phyloP scores from a whole-genome alignment of 2,888 invertebrate genomes.

The Chamaedrilus cognettii region DNA sequence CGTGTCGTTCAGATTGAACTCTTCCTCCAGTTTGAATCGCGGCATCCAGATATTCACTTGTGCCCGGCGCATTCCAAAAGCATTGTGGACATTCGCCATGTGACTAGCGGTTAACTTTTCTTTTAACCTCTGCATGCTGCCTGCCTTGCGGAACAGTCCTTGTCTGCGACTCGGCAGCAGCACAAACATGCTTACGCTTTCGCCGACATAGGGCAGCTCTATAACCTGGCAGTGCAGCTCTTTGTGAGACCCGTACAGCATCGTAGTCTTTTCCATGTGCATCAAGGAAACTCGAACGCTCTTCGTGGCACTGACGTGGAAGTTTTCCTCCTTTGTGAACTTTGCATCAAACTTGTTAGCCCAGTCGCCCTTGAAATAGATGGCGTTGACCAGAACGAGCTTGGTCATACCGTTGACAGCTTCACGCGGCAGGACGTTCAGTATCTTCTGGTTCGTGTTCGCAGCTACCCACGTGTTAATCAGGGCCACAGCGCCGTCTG shows the following conservation, averaged over 20 bases:
- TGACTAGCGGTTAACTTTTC: slow-evolving; percentile 21
- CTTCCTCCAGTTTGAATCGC: slow-evolving; percentile 34
- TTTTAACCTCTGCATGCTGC: too few species aligned
- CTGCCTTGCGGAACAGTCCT: too few species aligned
- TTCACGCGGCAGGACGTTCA: slow-evolving; percentile 69
- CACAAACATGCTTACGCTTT: slow-evolving; percentile 11
- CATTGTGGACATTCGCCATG: slow-evolving; percentile 5
- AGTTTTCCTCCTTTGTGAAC: slow-evolving; percentile 65
- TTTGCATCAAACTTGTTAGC: slow-evolving; percentile 63
- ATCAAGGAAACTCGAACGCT: slow-evolving; percentile 72
- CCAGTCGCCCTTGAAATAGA: slow-evolving; percentile 58
- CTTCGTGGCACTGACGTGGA: slow-evolving; percentile 64
- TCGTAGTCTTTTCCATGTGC: slow-evolving; percentile 44
- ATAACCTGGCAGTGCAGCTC: slow-evolving; percentile 15
- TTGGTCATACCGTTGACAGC: slow-evolving; percentile 42
- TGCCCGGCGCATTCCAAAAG: slow-evolving; percentile 13
- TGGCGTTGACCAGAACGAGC: slow-evolving; percentile 59
- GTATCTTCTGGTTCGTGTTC: slow-evolving; percentile 79
- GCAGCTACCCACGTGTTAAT: slow-evolving; percentile 82
- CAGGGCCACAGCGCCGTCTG: not conserved
- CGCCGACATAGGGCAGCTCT: slow-evolving; percentile 11
- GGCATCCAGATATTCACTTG: slow-evolving; percentile 34
- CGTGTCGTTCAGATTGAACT: slow-evolving; percentile 28
- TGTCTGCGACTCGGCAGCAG: slow-evolving; percentile 12
- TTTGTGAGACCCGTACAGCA: not conserved